Conservation (phyloP, 2,888 invertebrate genomes). For the Eristalis tenax region DNA sequence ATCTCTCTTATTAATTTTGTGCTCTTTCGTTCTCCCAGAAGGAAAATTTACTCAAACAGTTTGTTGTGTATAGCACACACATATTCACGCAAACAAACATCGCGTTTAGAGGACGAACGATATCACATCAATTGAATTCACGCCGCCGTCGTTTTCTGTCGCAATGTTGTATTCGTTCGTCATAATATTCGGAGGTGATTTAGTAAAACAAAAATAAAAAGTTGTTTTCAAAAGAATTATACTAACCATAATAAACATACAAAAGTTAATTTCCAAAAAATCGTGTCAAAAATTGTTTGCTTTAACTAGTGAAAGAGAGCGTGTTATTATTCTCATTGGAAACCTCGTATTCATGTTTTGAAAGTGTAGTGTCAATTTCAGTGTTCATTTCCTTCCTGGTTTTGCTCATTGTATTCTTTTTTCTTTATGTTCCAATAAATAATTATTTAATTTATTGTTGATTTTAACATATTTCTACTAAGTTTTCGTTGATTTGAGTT, state of each 20-base stretch:
- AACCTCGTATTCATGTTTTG: constrained; percentile 40
- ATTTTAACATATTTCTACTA: constrained; percentile 12
- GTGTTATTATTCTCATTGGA: constrained; percentile 27
- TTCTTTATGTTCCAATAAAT: not conserved
- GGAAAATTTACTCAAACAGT: constrained; percentile 65
- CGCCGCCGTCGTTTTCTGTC: constrained; percentile 72
- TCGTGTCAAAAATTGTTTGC: not conserved
- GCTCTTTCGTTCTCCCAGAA: constrained; percentile 4
- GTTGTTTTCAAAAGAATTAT: not conserved
- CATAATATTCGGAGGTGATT: constrained; percentile 61
- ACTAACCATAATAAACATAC: not conserved
- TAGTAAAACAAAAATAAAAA: constrained; percentile 33
- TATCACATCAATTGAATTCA: constrained; percentile 72
- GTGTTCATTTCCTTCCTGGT: constrained; percentile 45
- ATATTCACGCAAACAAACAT: constrained; percentile 66
- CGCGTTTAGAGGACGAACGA: constrained; percentile 68
- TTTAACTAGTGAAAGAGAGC: constrained; percentile 53
- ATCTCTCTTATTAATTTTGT: not conserved
- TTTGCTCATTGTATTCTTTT: constrained; percentile 1
- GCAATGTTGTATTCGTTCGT: constrained; percentile 69
- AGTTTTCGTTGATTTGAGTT: constrained; percentile 6
- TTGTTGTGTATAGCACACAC: constrained; percentile 58
- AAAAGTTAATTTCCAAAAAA: not conserved
- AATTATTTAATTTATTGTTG: constrained; percentile 18
- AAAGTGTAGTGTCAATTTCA: constrained; percentile 56